These are phyloP conservation scores for Notodonta ziczac DNA, from an alignment of 2,888 invertebrate species.

Conservation along the genomic window DNA sequence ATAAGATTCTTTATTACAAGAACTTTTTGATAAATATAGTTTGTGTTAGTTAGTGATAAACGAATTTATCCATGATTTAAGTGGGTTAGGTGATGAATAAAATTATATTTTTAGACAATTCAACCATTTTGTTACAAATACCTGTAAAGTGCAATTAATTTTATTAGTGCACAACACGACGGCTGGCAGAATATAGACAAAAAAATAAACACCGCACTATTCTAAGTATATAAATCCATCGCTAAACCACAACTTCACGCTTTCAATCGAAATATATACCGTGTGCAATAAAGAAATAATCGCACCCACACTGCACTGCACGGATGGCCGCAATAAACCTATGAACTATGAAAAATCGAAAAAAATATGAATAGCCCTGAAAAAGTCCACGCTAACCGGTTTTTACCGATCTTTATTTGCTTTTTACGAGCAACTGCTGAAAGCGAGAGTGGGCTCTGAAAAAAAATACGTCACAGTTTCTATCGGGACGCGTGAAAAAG, in stretches of 20 bases:
- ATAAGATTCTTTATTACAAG: background rate
- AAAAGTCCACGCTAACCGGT: conserved; percentile 65
- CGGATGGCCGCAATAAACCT: conserved; percentile 23
- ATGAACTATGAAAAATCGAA: conserved; percentile 52
- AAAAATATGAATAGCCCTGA: conserved; percentile 63
- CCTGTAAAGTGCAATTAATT: too few relatives aligned
- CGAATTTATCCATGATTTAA: too few relatives aligned
- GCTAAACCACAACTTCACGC: conserved; percentile 12
- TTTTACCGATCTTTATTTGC: conserved; percentile 79
- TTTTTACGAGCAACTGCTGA: conserved; percentile 75
- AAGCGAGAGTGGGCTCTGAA: conserved; percentile 72
- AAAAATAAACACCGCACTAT: too few relatives aligned
- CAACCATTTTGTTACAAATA: too few relatives aligned
- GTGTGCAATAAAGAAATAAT: conserved; percentile 19
- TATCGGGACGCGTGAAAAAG: conserved; percentile 73
- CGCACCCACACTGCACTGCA: conserved; percentile 10
- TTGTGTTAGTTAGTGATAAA: too few relatives aligned
- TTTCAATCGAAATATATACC: conserved; percentile 27
- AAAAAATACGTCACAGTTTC: conserved; percentile 82
- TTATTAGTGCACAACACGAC: too few relatives aligned
- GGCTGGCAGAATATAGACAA: too few relatives aligned
- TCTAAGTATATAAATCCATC: background rate
- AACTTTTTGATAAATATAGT: background rate
- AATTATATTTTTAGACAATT: too few relatives aligned
- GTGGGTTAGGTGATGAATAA: too few relatives aligned